Conservation (phyloP, 1,140 invertebrate genomes). For the Diachasmimorpha longicaudata region DNA sequence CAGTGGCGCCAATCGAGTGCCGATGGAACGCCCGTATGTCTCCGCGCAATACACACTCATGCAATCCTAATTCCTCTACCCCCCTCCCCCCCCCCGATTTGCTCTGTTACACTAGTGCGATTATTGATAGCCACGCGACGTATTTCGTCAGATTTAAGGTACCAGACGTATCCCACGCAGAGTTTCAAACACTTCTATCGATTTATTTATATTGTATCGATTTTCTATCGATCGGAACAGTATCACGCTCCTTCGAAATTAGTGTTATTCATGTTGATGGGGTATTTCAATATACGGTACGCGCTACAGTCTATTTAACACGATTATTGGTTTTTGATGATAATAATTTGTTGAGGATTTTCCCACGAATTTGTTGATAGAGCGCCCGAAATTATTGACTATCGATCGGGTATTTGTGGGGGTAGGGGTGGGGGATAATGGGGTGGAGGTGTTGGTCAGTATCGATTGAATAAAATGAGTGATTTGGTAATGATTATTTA, state of each 20-base stretch:
- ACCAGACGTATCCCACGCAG: conserved; percentile 8
- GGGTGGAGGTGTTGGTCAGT: neutral
- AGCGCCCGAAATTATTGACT: no score
- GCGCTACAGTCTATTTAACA: neutral
- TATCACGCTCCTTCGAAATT: neutral
- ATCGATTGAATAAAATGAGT: no score
- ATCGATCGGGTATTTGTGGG: no score
- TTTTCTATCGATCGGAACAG: neutral
- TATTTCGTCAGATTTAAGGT: conserved; percentile 34
- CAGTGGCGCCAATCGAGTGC: neutral
- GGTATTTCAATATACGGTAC: neutral
- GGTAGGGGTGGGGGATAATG: neutral
- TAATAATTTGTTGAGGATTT: neutral
- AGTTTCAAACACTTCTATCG: neutral
- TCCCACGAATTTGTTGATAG: neutral
- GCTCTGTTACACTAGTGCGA: neutral
- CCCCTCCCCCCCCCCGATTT: neutral
- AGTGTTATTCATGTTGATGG: conserved; percentile 1
- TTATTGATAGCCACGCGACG: conserved; percentile 38
- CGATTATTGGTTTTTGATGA: neutral
- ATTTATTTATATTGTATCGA: neutral
- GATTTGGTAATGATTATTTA: no score
- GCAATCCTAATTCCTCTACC: neutral
- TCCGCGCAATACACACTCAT: neutral
- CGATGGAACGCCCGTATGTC: neutral